Evolutionary conservation across 2,888 invertebrate species (phyloP), one percentile per base, ranked within the genome.

Genomic region (Pimpla rufipes): DNA sequence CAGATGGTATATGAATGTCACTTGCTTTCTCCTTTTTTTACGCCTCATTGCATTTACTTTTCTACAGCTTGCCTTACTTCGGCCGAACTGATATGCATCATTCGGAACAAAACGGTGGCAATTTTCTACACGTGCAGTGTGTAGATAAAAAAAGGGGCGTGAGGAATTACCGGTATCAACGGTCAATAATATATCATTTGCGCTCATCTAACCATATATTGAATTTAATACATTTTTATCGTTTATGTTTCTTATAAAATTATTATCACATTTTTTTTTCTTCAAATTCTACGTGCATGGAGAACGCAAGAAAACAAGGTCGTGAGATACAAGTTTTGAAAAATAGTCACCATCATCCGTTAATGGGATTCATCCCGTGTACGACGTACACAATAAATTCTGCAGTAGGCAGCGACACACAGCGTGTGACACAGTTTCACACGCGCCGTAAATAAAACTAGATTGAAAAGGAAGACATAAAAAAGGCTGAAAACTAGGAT

Each of bases 1-100:
- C 55, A 40, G 4, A n/a, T 21, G 21, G 2, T 0, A 47, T n/a
- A 57, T 23, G 23, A 13, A n/a, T 35, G 35, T n/a, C 35, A 29
- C 23, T 5, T 57, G n/a, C 70, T 71, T 71, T 71, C 70, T 71
- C 70, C 55, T 23, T 55, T 40, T 40, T 55, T 55, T 8, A 21
- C 2, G 21, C 40, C 42, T 16, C 70, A 40, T 57, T 71, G 4
- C n/a, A 35, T 42, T 42, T 8, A 40, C 40, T 13, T 16, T 16
- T 29, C 0, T 5, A 47, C 18, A 8, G 16, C 40, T 11, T 62
- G 29, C 29, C 8, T 47, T 10, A 29, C 37, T 68, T 52, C 11
- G 35, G 13, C 37, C 10, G 10, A 1, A 52, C 11, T 11, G n/a
- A 50, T 37, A 18, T 37, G 11, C 50, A 21, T 18, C n/a, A 18